Evolutionary conservation across 2,888 invertebrate species (phyloP), one percentile per base, ranked within the genome.

Genomic region (Homarus gammarus): DNA sequence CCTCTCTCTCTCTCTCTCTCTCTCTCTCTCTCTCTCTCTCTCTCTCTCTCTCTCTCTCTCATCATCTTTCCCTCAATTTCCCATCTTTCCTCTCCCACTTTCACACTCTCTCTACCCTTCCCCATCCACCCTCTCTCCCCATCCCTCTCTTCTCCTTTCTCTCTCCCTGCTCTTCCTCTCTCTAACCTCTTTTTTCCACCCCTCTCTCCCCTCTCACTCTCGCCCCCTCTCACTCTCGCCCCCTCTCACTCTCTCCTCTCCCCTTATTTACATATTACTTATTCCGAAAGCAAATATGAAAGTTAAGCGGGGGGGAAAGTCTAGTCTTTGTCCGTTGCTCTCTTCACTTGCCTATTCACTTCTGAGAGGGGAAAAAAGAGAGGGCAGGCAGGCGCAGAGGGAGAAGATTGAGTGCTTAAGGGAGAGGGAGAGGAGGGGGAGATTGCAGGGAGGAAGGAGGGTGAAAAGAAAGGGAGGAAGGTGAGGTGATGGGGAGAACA

Each of bases 211-310:
- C n/a, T n/a, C n/a, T n/a, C n/a, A n/a, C n/a, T n/a, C n/a, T n/a
- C n/a, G n/a, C n/a, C n/a, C n/a, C n/a, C n/a, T n/a, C n/a, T n/a
- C n/a, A n/a, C n/a, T n/a, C n/a, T n/a, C n/a, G n/a, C n/a, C n/a
- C n/a, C n/a, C n/a, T n/a, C n/a, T 8, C 44, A 12, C 44, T 22
- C 44, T 49, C 78, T 44, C 78, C 49, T 44, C 31, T 49, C 78
- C 78, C 44, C 31, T 78, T 78, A 78, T 78, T 78, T 78, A 33
- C 78, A 78, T 78, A 78, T 49, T 78, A 78, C 22, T 49, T 78
- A 78, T 78, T 78, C 78, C n/a, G n/a, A 49, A n/a, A 78, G 78
- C 44, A 78, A 78, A 78, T 78, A 78, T 78, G 31, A 49, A 49
- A 78, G 22, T 78, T 78, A 78, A 78, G 49, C 40, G 40, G n/a